Evolutionary conservation across 2,888 invertebrate species (phyloP), one percentile per base, ranked within the genome.

Genomic region (Amphipoea lucens): DNA sequence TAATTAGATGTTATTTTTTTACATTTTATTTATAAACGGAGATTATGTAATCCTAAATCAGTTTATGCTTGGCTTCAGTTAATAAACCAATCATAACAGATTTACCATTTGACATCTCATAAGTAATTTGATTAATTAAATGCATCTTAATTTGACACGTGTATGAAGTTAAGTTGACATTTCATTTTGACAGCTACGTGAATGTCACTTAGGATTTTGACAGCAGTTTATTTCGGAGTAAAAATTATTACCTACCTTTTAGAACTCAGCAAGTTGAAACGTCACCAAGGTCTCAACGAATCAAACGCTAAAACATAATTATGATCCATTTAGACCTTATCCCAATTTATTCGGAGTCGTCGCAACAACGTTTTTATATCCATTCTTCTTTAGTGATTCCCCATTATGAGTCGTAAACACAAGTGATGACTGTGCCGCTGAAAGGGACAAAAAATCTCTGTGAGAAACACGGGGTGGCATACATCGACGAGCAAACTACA

Each of bases 41-140:
- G 5, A 40, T 81, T 68, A 83, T 68, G n/a, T 63, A 81, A 78
- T 29, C 6, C 6, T 67, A 29, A 68, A 67, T 54, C 0, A 29
- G 11, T 54, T 54, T 23, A 40, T 40, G 6, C 17, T 62, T 54
- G 4, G 14, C 29, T 54, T 40, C 36, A 54, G 62, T 62, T 62
- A 60, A 62, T 60, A 45, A 62, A 23, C n/a, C 51, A 83, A 67
- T 68, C 23, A 20, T 20, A 23, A n/a, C 1, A 60, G 0, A 36
- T 23, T 79, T 75, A 29, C 23, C 62, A 62, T 40, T 62, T 62
- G 51, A 48, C 17, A 54, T 77, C 14, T 63, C 17, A 1, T 51
- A 3, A 11, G 45, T 65, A 75, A 65, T 5, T 48, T 36, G 1
- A 63, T 77, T 77, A 66, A 68, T 68, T 29, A 42, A 36, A 63